Evolutionary conservation across 2,797 vertebrate species (phyloP).

Genomic region (Cyprinella venusta): DNA sequence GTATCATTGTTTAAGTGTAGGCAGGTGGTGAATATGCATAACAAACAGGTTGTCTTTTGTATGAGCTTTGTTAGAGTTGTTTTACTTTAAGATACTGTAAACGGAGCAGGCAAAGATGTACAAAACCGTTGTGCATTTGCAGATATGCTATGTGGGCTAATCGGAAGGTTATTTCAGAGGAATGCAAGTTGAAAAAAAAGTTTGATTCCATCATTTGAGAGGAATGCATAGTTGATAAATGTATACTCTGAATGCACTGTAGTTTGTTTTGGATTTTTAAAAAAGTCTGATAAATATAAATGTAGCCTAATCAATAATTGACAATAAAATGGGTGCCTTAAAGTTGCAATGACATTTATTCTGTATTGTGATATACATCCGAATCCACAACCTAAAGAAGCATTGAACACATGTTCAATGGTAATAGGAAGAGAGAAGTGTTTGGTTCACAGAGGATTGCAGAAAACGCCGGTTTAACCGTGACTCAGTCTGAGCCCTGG

Average conservation of each 20-base stretch:
- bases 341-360: neutral
- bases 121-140: too few relatives aligned
- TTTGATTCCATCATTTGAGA: neutral
- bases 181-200: neutral
- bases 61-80: too few relatives aligned
- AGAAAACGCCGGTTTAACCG: constrained; percentile 46
- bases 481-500: constrained; percentile 55
- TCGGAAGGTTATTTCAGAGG: neutral
- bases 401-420: constrained; percentile 18
- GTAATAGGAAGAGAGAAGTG: constrained; percentile 43
- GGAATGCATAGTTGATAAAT: neutral
- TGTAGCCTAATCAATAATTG: neutral
- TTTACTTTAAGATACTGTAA: too few relatives aligned
- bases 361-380: neutral
- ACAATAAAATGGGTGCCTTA: neutral
- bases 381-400: neutral
- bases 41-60: too few relatives aligned
- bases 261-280: neutral
- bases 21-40: too few relatives aligned
- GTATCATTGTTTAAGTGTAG: neutral
- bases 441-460: constrained; percentile 38
- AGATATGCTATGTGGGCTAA: neutral
- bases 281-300: neutral
- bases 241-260: neutral
- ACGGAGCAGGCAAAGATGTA: too few relatives aligned